phyloP scores from a whole-genome alignment of 2,888 invertebrate genomes.

The Phengaris arion region DNA sequence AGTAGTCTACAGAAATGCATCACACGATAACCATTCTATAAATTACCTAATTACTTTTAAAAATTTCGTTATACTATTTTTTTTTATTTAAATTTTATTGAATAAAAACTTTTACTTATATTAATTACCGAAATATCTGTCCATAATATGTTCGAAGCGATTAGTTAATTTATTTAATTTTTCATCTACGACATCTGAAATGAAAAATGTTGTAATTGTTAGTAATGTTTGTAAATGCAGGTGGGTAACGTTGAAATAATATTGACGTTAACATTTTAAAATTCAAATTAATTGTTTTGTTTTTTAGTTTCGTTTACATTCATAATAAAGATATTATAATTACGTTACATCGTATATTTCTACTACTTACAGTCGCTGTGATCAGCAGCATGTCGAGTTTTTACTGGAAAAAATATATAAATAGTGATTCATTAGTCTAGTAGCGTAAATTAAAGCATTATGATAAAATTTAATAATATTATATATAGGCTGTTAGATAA shows the following conservation, averaged over 20 bases:
- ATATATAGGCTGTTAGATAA: too few relatives aligned
- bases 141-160: conserved; percentile 6
- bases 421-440: not conserved
- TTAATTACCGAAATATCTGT: not conserved
- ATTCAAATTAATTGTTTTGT: too few relatives aligned
- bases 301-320: too few relatives aligned
- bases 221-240: not conserved
- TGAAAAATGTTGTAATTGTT: not conserved
- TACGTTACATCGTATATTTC: conserved; percentile 23
- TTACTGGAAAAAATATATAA: conserved; percentile 43
- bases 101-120: not conserved
- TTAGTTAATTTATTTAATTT: conserved; percentile 1
- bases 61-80: not conserved
- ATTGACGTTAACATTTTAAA: too few relatives aligned
- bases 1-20: too few relatives aligned
- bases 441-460: too few relatives aligned
- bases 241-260: too few relatives aligned
- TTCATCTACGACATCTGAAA: conserved; percentile 6
- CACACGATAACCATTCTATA: too few relatives aligned
- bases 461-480: too few relatives aligned
- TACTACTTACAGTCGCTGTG: not conserved
- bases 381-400: conserved; percentile 41
- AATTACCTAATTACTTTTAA: not conserved
- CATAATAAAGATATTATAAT: conserved; percentile 27
- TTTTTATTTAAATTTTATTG: too few relatives aligned